These are phyloP conservation scores for Calypte anna DNA, from an alignment of 2,113 vertebrate genomes.

Conservation along the genomic window DNA sequence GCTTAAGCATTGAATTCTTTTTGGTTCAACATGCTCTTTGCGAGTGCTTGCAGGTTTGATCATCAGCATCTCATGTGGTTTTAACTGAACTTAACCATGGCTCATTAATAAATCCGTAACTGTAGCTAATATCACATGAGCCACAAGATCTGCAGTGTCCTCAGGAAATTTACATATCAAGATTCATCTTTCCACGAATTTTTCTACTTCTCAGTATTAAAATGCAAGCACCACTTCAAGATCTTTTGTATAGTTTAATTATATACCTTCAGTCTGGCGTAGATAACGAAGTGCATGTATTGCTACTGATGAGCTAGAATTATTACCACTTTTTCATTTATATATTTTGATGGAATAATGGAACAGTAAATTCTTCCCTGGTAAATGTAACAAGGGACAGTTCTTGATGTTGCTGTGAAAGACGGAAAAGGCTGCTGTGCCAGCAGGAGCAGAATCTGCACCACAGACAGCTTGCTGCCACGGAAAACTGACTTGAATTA, in stretches of 20 bases:
- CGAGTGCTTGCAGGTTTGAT: not conserved
- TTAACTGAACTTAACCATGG: not conserved
- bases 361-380: not conserved
- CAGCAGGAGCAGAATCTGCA: not conserved
- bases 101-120: not conserved
- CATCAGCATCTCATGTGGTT: not conserved
- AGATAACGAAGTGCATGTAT: slow-evolving; percentile 54
- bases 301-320: not conserved
- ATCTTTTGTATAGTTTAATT: slow-evolving; percentile 57
- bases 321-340: not conserved
- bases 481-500: not conserved
- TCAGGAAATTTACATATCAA: slow-evolving; percentile 27
- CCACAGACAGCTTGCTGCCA: not conserved
- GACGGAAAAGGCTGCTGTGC: not conserved
- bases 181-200: slow-evolving; percentile 45
- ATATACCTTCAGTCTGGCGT: slow-evolving; percentile 43
- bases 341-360: not conserved
- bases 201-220: slow-evolving; percentile 36
- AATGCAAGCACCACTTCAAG: slow-evolving; percentile 53
- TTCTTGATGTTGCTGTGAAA: not conserved
- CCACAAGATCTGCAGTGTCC: not conserved
- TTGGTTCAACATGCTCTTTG: not conserved
- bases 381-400: not conserved
- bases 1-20: not conserved
- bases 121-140: not conserved